Evolutionary conservation across 2,113 vertebrate genomes (phyloP).

Genomic region (Petrocephalus microphthalmus): DNA sequence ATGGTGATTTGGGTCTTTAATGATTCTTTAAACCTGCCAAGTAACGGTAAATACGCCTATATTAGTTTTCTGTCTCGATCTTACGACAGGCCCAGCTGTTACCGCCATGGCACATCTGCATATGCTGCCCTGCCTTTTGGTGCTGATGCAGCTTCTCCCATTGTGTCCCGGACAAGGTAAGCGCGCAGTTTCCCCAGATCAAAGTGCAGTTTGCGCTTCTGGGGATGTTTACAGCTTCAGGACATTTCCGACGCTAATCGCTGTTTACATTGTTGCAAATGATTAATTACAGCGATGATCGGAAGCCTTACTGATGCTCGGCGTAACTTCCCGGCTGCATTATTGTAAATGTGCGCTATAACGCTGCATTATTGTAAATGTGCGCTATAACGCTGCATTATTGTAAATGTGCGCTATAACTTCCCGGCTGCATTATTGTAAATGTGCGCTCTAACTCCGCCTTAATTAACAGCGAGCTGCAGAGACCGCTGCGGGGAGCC

Average conservation of each 20-base stretch:
- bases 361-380: no score
- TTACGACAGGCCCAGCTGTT: not conserved
- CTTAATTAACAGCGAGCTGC: slow-evolving; percentile 66
- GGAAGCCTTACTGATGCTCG: not conserved
- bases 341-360: no score
- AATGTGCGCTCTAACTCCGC: slow-evolving; percentile 19
- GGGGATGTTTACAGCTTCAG: not conserved
- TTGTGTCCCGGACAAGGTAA: slow-evolving; percentile 33
- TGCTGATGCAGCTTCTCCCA: slow-evolving; percentile 20
- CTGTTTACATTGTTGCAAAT: slow-evolving; percentile 4
- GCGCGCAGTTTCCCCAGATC: not conserved
- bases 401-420: no score
- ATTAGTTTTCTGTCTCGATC: not conserved
- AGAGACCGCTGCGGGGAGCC: slow-evolving; percentile 76
- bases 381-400: no score
- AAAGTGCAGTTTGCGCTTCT: not conserved
- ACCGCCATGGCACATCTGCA: slow-evolving; percentile 19
- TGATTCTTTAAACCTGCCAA: not conserved
- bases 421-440: not conserved
- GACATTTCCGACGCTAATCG: not conserved
- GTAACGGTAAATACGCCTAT: not conserved
- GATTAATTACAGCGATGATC: not conserved
- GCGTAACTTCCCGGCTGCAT: not conserved
- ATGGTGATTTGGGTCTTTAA: no score
- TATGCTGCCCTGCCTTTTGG: slow-evolving; percentile 20